Evolutionary conservation across 2,797 vertebrate genomes (phyloP).

Genomic region (Siniperca obscura): DNA sequence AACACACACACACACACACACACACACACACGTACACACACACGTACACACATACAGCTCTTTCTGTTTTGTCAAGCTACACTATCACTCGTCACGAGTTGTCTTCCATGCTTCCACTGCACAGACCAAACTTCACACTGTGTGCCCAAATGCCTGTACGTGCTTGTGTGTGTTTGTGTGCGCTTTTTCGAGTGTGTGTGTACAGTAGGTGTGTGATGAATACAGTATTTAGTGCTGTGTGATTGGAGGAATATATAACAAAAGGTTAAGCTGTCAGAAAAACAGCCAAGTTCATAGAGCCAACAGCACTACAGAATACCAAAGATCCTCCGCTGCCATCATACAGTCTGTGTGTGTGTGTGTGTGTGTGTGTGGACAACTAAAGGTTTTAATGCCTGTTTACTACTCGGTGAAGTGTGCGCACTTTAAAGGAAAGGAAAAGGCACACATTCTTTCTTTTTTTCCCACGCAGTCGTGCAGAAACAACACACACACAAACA

Average conservation of each 20-base stretch:
- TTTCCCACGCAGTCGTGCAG: neutral
- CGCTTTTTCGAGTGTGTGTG: conserved; percentile 13
- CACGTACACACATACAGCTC: neutral
- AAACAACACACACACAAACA: conserved; percentile 15
- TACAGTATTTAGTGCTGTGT: conserved; percentile 71
- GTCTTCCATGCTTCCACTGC: conserved; percentile 50
- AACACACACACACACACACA: conserved; percentile 11
- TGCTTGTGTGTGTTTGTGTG: conserved; percentile 6
- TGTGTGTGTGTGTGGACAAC: conserved; percentile 20
- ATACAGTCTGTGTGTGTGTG: conserved; percentile 10
- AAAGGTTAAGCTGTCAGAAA: conserved; percentile 82
- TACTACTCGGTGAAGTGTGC: conserved; percentile 16
- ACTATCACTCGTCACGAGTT: conserved; percentile 35
- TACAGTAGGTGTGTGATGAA: conserved; percentile 74
- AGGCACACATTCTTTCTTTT: neutral
- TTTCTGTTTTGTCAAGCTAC: conserved; percentile 33
- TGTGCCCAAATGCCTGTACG: neutral
- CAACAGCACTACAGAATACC: conserved; percentile 60
- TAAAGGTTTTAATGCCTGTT: conserved; percentile 21
- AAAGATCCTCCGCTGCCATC: conserved; percentile 57
- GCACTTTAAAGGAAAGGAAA: conserved; percentile 12
- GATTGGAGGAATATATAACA: conserved; percentile 77
- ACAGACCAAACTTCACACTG: conserved; percentile 37
- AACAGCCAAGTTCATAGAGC: conserved; percentile 62
- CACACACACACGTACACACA: conserved; percentile 24